A percentile compares a stretch with the other conserved stretches of the same genome.
Conservation (phyloP, 2,888 invertebrate species). For the Macaria notata region DNA sequence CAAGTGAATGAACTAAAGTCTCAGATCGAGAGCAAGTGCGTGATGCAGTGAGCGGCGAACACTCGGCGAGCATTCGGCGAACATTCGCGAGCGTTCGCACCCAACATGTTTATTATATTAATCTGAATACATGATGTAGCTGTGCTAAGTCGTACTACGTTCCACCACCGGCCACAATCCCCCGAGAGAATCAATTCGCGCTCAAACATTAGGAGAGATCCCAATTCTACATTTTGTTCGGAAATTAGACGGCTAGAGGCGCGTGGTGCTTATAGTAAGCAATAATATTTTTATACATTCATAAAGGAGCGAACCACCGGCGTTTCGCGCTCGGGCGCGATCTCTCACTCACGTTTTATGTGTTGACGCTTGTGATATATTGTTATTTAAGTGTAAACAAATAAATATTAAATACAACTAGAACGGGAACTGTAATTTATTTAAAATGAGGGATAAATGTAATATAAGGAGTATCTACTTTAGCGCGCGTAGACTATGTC, state of each 20-base stretch:
- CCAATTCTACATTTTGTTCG: constrained; percentile 70
- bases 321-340: neutral
- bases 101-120: constrained; percentile 40
- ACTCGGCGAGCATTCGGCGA: constrained; percentile 26
- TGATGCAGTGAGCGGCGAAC: constrained; percentile 90
- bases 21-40: constrained; percentile 98
- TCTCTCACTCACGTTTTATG: constrained; percentile 58
- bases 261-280: constrained; percentile 81
- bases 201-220: constrained; percentile 72
- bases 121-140: constrained; percentile 79
- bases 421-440: constrained; percentile 64
- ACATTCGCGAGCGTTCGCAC: constrained; percentile 23
- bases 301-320: constrained; percentile 43
- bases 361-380: constrained; percentile 82
- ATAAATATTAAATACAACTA: constrained; percentile 69
- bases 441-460: constrained; percentile 50
- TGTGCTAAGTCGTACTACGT: constrained; percentile 66
- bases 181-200: constrained; percentile 48
- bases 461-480: constrained; percentile 56
- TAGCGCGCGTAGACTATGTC: constrained; percentile 73
- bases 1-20: constrained; percentile 98
- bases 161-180: constrained; percentile 47
- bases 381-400: constrained; percentile 82
- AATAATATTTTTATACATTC: constrained; percentile 83
- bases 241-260: constrained; percentile 77